These are phyloP conservation scores for Gymnocypris eckloni DNA, from an alignment of 2,797 vertebrate species.

Conservation along the genomic window DNA sequence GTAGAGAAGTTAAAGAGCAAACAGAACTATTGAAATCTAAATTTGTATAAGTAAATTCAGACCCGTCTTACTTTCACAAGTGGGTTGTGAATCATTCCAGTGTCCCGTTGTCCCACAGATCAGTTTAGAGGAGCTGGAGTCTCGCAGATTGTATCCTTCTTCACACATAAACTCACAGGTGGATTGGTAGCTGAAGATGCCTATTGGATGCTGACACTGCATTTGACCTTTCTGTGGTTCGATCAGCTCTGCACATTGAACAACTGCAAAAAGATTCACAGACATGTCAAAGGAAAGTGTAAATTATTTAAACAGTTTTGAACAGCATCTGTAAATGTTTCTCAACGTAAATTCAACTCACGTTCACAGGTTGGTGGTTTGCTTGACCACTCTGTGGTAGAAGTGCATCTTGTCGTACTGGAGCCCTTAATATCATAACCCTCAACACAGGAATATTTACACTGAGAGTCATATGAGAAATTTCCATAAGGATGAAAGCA, in stretches of 20 bases:
- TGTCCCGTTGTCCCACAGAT: constrained; percentile 68
- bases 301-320: neutral
- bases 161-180: constrained; percentile 72
- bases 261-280: constrained; percentile 60
- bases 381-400: constrained; percentile 74
- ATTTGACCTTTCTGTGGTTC: constrained; percentile 61
- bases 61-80: constrained; percentile 68
- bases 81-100: constrained; percentile 71
- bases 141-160: constrained; percentile 69
- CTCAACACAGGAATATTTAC: constrained; percentile 78
- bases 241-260: constrained; percentile 66
- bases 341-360: constrained; percentile 60
- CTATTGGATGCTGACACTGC: constrained; percentile 63
- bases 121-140: constrained; percentile 61
- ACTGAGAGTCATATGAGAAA: constrained; percentile 73
- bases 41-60: too few species aligned
- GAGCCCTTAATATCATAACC: constrained; percentile 74
- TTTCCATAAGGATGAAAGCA: constrained; percentile 70
- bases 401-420: constrained; percentile 69
- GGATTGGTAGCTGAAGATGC: constrained; percentile 68
- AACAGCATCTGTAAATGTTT: neutral
- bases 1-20: neutral
- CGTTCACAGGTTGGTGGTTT: constrained; percentile 79
- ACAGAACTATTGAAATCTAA: neutral
- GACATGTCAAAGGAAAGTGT: neutral